Base-by-base conservation (phyloP, 2,888 invertebrate species). In the Asteroscopus sphinx region DNA sequence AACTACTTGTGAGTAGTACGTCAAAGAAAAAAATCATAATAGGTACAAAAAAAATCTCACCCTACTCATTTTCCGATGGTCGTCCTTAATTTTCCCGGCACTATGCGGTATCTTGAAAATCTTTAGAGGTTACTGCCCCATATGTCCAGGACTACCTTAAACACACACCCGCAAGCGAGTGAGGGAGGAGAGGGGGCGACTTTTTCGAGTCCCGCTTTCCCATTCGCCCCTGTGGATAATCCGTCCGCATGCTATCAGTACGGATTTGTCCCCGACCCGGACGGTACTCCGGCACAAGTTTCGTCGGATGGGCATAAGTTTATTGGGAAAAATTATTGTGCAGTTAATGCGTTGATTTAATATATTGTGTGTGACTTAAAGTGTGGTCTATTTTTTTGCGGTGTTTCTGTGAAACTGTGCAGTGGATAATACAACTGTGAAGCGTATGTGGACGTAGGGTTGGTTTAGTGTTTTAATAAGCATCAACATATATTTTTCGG, bases 241-340 rank as follows among this genome's bases (percentile, higher is more conserved):
- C 56, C 63, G 63, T 59, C 56, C 63, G 63, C 67, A 52, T 64
- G 56, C 56, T 57, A 74, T 49, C 73, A 73, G 73, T 72, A 37
- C 49, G 61, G 35, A 64, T 56, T 66, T 49, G 52, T 47, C 45
- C 52, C 42, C 55, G 56, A 33, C 54, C 45, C 55, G 53, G 45
- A 35, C 55, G 68, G 75, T 74, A 15, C 65, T 42, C 35, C 28
- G 58, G 21, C 13, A 7, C 11, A 16, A 25, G 30, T 45, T 32
- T 15, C 21, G 36, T 40, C 16, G 21, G 16, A 11, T 39, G 11
- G 30, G 9, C 16, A 25, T 9, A 60, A 51, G 35, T 60, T 62
- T 53, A 35, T 41, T 28, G 32, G 32, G 21, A 13, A 42, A 52
- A 51, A 46, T 17, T 13, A 12, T 33, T 30, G 48, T 49, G 40